These are phyloP conservation scores for Ancistrus triradiatus DNA, from an alignment of 2,113 vertebrate species.

Conservation along the genomic window DNA sequence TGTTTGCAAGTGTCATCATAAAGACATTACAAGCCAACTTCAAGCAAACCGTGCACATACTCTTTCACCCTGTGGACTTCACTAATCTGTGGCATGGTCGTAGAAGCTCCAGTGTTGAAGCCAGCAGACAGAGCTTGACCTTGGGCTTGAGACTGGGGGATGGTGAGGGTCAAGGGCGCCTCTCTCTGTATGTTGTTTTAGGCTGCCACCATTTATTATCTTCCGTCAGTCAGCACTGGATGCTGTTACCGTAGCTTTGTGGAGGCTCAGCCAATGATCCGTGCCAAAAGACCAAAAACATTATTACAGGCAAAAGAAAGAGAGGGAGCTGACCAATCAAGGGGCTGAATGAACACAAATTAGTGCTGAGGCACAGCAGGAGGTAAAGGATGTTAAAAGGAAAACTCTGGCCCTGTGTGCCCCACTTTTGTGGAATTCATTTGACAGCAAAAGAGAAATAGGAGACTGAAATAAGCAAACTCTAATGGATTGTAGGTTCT, in stretches of 20 bases:
- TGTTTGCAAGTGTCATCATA: no score
- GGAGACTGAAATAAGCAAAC: slow-evolving; percentile 24
- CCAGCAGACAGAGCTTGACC: slow-evolving; percentile 45
- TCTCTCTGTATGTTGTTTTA: slow-evolving; percentile 63
- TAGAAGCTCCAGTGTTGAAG: slow-evolving; percentile 42
- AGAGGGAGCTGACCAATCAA: slow-evolving; percentile 28
- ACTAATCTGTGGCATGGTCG: slow-evolving; percentile 62
- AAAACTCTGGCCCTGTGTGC: slow-evolving; percentile 35
- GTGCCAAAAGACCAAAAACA: slow-evolving; percentile 38
- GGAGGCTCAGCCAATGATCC: slow-evolving; percentile 43
- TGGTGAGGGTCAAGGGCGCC: slow-evolving; percentile 63
- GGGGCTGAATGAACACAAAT: slow-evolving; percentile 7
- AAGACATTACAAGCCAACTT: slow-evolving; percentile 26
- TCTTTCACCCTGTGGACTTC: slow-evolving; percentile 17
- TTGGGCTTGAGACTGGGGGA: slow-evolving; percentile 50
- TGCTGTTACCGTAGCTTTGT: slow-evolving; percentile 56
- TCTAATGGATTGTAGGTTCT: slow-evolving; percentile 15
- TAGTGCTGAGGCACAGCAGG: slow-evolving; percentile 31
- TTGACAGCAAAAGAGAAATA: slow-evolving; percentile 34
- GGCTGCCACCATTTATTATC: slow-evolving; percentile 72
- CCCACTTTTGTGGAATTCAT: slow-evolving; percentile 22
- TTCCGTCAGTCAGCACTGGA: slow-evolving; percentile 66
- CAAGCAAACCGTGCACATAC: slow-evolving; percentile 12
- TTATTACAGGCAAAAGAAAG: slow-evolving; percentile 26
- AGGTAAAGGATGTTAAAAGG: slow-evolving; percentile 40